phyloP scores from a whole-genome alignment of 2,113 vertebrate genomes.

The Sinocyclocheilus maitianheensis region DNA sequence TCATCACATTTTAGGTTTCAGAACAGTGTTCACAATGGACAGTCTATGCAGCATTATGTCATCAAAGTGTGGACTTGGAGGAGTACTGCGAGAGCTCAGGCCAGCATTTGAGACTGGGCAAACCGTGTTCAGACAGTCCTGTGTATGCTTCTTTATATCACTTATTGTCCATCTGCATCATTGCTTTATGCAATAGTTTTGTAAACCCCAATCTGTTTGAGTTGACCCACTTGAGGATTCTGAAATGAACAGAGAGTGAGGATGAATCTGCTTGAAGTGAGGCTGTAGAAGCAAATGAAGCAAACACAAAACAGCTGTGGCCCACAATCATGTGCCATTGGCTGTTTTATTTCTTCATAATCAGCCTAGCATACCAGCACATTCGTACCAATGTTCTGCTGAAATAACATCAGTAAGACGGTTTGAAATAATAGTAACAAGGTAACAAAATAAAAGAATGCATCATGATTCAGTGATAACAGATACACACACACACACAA shows the following conservation, averaged over 20 bases:
- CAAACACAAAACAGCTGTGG: slow-evolving; percentile 30
- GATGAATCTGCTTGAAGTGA: slow-evolving; percentile 11
- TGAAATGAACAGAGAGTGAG: neutral
- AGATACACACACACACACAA: neutral
- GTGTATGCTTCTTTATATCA: neutral
- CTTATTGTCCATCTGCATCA: neutral
- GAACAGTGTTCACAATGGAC: neutral
- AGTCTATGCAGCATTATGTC: neutral
- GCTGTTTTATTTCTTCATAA: slow-evolving; percentile 6
- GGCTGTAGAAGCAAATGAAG: neutral
- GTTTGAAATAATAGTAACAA: neutral
- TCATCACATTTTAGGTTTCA: neutral
- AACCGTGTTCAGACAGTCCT: neutral
- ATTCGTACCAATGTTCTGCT: neutral
- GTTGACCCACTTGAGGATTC: neutral
- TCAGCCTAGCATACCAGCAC: neutral
- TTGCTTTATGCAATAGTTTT: neutral
- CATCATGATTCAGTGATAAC: neutral
- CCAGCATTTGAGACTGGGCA: neutral
- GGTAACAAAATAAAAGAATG: neutral
- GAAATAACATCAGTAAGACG: neutral
- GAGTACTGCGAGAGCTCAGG: neutral
- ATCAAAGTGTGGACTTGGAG: neutral
- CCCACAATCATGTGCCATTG: neutral
- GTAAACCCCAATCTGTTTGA: slow-evolving; percentile 1